Evolutionary conservation across 64 coral and sea anemone species (phyloP).

Genomic region (Anthopleura sola): DNA sequence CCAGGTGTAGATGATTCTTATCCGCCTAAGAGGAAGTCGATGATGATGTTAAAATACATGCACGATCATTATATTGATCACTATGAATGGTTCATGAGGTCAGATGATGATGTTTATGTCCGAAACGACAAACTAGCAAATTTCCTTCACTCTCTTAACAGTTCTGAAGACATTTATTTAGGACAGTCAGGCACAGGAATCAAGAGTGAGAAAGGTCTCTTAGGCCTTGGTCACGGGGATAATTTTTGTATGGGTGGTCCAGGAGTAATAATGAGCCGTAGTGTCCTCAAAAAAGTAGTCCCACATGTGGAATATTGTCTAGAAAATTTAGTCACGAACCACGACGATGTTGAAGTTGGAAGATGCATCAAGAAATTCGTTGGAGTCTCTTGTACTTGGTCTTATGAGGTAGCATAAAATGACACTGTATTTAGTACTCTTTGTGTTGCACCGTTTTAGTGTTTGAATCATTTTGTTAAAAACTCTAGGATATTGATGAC

Average conservation of each 20-base stretch:
- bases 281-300: slow-evolving; percentile 81
- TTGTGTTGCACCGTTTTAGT: too few relatives aligned
- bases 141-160: slow-evolving; percentile 77
- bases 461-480: too few relatives aligned
- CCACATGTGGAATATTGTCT: slow-evolving; percentile 90
- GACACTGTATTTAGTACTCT: too few relatives aligned
- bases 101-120: slow-evolving; percentile 98
- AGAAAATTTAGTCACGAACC: slow-evolving; percentile 74
- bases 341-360: slow-evolving; percentile 96
- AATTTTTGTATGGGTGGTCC: slow-evolving; percentile 99
- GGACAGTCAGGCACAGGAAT: slow-evolving; percentile 87
- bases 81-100: slow-evolving; percentile 94
- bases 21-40: slow-evolving; percentile 89
- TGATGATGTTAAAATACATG: slow-evolving; percentile 99
- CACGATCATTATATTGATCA: slow-evolving; percentile 95
- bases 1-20: slow-evolving; percentile 87
- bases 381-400: slow-evolving; percentile 89
- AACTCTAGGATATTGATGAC: too few relatives aligned
- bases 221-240: slow-evolving; percentile 73
- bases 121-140: slow-evolving; percentile 77
- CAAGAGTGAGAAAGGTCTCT: slow-evolving; percentile 50
- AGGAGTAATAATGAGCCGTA: slow-evolving; percentile 85
- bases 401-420: slow-evolving; percentile 92
- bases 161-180: slow-evolving; percentile 87
- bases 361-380: slow-evolving; percentile 92